These are phyloP conservation scores for Catonia carolina DNA, from an alignment of 2,888 invertebrate species.

Conservation along the genomic window DNA sequence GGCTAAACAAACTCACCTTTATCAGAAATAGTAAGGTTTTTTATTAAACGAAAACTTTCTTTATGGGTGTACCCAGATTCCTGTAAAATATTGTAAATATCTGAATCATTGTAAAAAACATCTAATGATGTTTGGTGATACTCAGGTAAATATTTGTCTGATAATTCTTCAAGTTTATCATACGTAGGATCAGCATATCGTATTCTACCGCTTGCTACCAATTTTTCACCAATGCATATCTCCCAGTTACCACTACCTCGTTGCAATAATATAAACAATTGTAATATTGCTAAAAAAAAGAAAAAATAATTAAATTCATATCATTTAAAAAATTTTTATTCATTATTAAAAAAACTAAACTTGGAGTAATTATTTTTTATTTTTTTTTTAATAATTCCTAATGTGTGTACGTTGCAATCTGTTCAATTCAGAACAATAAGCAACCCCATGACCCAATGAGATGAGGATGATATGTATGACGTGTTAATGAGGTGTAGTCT, in stretches of 20 bases:
- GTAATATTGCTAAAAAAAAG: no score
- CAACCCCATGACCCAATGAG: no score
- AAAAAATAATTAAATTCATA: no score
- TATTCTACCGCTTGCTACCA: conserved; percentile 1
- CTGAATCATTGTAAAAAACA: not conserved
- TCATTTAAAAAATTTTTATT: no score
- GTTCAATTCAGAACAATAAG: no score
- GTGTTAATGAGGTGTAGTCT: no score
- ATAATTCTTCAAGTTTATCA: conserved; percentile 7
- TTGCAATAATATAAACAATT: not conserved
- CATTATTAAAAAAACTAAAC: no score
- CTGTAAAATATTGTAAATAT: conserved; percentile 11
- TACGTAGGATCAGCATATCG: not conserved
- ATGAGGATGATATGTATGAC: no score
- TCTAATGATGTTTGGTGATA: not conserved
- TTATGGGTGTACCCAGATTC: conserved; percentile 16
- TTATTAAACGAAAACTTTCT: conserved; percentile 10
- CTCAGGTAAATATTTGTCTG: not conserved
- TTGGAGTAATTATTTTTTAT: no score
- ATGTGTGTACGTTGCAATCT: no score
- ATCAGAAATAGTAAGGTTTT: not conserved
- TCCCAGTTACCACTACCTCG: not conserved
- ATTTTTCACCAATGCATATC: not conserved
- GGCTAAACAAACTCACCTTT: not conserved
- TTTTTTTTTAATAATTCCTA: no score